These are phyloP conservation scores for Microcaecilia unicolor DNA, from an alignment of 2,797 vertebrate species.

Conservation along the genomic window DNA sequence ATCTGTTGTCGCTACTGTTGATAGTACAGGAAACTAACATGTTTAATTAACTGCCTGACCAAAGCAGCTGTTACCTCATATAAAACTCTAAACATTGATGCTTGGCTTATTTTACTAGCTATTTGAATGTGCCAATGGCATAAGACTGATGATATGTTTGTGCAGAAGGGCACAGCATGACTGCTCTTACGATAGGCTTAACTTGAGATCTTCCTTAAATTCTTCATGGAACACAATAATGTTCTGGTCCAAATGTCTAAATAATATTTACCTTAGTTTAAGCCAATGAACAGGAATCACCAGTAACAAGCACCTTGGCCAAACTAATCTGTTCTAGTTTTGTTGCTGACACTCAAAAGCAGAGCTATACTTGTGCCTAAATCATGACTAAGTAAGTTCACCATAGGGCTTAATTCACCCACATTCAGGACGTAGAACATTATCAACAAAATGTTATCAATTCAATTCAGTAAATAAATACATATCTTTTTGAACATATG, in stretches of 20 bases:
- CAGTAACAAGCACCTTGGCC: conserved; percentile 19
- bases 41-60: conserved; percentile 71
- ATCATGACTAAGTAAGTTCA: conserved; percentile 14
- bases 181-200: conserved; percentile 34
- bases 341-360: conserved; percentile 21
- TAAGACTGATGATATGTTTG: conserved; percentile 51
- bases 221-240: conserved; percentile 43
- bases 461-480: too few species aligned
- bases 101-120: conserved; percentile 44
- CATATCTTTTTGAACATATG: too few species aligned
- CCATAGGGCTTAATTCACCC: too few species aligned
- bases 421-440: too few species aligned
- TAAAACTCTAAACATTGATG: conserved; percentile 53
- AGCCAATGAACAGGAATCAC: conserved; percentile 30
- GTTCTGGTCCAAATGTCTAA: conserved; percentile 33
- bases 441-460: too few species aligned
- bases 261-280: conserved; percentile 29
- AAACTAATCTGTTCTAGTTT: conserved; percentile 17
- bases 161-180: conserved; percentile 46
- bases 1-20: conserved; percentile 61
- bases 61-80: conserved; percentile 72
- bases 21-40: conserved; percentile 61
- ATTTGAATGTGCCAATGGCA: conserved; percentile 50
- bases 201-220: conserved; percentile 59
- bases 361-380: conserved; percentile 15